These are phyloP conservation scores for Malurus elegans DNA, from an alignment of 2,113 vertebrate genomes.

Conservation along the genomic window DNA sequence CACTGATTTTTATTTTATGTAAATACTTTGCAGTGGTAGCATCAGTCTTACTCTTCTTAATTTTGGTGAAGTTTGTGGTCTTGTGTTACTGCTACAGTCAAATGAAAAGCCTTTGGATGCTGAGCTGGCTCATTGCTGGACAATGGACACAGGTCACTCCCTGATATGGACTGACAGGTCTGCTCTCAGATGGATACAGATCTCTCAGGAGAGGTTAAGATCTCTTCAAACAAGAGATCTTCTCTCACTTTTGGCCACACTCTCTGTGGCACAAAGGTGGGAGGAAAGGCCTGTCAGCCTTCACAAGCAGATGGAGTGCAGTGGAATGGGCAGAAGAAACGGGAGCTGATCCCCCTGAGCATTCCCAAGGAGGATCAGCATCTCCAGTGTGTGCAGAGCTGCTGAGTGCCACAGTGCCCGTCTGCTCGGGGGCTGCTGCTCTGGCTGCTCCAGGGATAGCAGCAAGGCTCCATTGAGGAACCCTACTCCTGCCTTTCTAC, in stretches of 20 bases:
- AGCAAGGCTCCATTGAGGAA: neutral
- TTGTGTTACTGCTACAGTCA: neutral
- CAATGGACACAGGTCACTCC: neutral
- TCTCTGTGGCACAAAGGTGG: accelerated
- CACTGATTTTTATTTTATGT: neutral
- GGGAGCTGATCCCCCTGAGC: neutral
- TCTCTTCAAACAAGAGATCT: neutral
- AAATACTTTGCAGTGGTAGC: neutral
- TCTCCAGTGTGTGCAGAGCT: neutral
- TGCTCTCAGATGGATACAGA: neutral
- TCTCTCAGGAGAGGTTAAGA: neutral
- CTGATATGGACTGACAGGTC: neutral
- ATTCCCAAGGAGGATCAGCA: neutral
- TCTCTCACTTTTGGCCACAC: neutral
- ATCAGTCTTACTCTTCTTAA: neutral
- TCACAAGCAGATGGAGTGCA: neutral
- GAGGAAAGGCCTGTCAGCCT: neutral
- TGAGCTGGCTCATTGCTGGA: neutral
- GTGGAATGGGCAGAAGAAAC: neutral
- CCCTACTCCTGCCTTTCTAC: neutral
- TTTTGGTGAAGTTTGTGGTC: neutral
- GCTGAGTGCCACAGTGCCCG: neutral
- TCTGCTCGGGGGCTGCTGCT: neutral
- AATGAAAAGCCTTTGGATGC: neutral
- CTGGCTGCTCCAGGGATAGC: neutral